phyloP scores from a whole-genome alignment of 2,888 invertebrate genomes.

The Carcina quercana region DNA sequence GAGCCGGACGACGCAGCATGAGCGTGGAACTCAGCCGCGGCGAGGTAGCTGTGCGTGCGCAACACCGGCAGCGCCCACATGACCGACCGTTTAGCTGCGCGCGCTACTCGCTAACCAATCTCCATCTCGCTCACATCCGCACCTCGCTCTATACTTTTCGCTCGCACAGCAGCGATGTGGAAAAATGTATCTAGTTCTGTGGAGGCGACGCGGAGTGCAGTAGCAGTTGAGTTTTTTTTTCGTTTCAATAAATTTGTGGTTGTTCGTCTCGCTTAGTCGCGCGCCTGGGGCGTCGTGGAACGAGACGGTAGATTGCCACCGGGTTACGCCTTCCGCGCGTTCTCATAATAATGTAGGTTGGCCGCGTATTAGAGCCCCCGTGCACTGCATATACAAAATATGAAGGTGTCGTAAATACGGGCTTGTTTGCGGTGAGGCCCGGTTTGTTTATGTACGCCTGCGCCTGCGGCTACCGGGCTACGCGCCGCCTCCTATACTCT shows the following conservation, averaged over 20 bases:
- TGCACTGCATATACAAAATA: constrained; percentile 64
- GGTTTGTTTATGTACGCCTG: constrained; percentile 60
- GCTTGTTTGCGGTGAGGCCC: constrained; percentile 53
- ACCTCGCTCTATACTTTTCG: constrained; percentile 24
- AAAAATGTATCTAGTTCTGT: constrained; percentile 75
- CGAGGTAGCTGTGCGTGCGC: constrained; percentile 69
- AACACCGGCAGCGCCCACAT: constrained; percentile 74
- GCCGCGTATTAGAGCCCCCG: constrained; percentile 64
- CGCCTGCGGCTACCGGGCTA: constrained; percentile 56
- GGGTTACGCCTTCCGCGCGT: constrained; percentile 73
- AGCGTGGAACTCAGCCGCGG: constrained; percentile 63
- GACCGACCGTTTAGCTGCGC: constrained; percentile 59
- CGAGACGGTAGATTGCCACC: constrained; percentile 63
- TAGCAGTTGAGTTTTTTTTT: constrained; percentile 64
- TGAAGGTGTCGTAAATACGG: constrained; percentile 64
- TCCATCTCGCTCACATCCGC: constrained; percentile 40
- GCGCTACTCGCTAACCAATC: constrained; percentile 35
- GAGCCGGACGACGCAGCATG: constrained; percentile 64
- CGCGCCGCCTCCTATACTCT: constrained; percentile 42
- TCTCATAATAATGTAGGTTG: constrained; percentile 71
- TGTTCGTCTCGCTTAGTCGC: constrained; percentile 68
- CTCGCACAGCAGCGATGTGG: constrained; percentile 55
- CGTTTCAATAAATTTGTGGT: constrained; percentile 74
- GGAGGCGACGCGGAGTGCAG: constrained; percentile 70
- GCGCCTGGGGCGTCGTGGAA: constrained; percentile 62